These are phyloP conservation scores for Mirounga angustirostris DNA, from an alignment of 2,113 vertebrate species.

Conservation along the genomic window DNA sequence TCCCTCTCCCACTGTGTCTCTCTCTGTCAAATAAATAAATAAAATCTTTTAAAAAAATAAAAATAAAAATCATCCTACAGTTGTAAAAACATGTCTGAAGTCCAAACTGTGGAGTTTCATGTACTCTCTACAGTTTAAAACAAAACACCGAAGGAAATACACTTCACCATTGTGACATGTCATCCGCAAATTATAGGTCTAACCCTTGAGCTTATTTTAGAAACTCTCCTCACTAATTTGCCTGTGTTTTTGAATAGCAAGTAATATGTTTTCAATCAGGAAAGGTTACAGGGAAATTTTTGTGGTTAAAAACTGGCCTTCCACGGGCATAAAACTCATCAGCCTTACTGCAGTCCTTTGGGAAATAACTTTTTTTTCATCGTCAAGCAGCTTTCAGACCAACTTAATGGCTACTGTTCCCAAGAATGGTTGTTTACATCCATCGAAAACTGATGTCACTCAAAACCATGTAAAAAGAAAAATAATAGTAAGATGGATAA, in stretches of 20 bases:
- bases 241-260: slow-evolving; percentile 90
- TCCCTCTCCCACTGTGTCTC: too few species aligned
- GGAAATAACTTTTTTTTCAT: slow-evolving; percentile 81
- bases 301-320: slow-evolving; percentile 91
- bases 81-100: slow-evolving; percentile 50
- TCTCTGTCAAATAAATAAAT: too few species aligned
- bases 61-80: slow-evolving; percentile 56
- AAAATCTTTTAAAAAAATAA: not conserved
- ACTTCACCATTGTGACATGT: slow-evolving; percentile 85
- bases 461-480: not conserved
- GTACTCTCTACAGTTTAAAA: slow-evolving; percentile 61
- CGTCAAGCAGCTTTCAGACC: slow-evolving; percentile 72
- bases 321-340: slow-evolving; percentile 82
- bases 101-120: not conserved
- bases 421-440: slow-evolving; percentile 65
- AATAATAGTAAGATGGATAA: not conserved
- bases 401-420: slow-evolving; percentile 74
- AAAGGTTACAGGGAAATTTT: slow-evolving; percentile 92
- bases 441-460: slow-evolving; percentile 53
- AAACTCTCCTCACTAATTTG: slow-evolving; percentile 86
- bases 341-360: slow-evolving; percentile 71
- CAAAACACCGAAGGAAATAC: slow-evolving; percentile 74
- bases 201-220: slow-evolving; percentile 89
- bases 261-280: slow-evolving; percentile 94
- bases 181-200: slow-evolving; percentile 90